These are phyloP conservation scores for Syngnathus rostellatus DNA, from an alignment of 2,797 vertebrate species.

Conservation along the genomic window DNA sequence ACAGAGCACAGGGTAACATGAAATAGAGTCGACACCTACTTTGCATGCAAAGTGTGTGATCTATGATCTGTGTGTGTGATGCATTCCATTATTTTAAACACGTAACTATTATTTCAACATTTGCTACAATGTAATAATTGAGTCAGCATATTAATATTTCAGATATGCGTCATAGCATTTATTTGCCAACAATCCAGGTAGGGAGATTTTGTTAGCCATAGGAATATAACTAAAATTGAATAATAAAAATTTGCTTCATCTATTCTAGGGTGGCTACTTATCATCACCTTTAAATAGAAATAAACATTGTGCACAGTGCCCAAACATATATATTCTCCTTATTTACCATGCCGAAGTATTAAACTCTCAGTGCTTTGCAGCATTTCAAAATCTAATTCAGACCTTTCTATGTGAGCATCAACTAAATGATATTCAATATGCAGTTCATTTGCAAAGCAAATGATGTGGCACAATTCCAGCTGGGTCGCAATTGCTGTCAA, in stretches of 20 bases:
- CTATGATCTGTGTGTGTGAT: neutral
- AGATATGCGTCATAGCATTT: neutral
- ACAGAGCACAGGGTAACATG: slow-evolving; percentile 49
- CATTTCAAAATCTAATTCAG: neutral
- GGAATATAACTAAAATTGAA: neutral
- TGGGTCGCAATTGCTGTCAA: neutral
- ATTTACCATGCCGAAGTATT: neutral
- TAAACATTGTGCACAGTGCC: neutral
- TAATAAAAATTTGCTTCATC: neutral
- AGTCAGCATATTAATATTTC: neutral
- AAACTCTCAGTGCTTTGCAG: neutral
- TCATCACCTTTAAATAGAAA: neutral
- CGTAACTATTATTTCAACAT: neutral
- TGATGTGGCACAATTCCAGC: neutral
- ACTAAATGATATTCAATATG: slow-evolving; percentile 1
- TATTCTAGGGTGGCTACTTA: neutral
- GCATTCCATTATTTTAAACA: neutral
- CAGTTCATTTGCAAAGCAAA: slow-evolving; percentile 3
- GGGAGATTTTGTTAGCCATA: neutral
- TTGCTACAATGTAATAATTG: too few species aligned
- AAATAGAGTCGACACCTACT: slow-evolving; percentile 3
- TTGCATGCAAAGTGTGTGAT: neutral
- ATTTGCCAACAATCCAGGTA: neutral
- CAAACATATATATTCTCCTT: neutral
- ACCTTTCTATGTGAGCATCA: neutral